Percentiles rank a stretch among this genome's conserved stretches.
phyloP scores from a whole-genome alignment of 2,888 invertebrate genomes.

The Macrophya annulata region DNA sequence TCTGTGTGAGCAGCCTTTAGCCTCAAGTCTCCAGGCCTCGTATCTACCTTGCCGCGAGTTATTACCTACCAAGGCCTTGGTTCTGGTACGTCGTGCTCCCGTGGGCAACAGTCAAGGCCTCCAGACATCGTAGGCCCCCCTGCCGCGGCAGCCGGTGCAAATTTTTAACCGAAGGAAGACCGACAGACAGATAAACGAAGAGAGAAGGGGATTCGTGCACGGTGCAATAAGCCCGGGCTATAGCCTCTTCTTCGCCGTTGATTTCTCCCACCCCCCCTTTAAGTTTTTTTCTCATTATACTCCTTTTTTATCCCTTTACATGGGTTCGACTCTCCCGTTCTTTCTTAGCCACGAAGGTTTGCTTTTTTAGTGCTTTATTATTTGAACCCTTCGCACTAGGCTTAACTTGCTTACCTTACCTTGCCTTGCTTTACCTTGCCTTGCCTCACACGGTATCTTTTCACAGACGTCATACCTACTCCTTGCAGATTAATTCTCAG shows the following conservation, averaged over 20 bases:
- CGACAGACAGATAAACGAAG: slow-evolving; percentile 56
- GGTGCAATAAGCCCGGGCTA: background rate
- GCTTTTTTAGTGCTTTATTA: slow-evolving; percentile 58
- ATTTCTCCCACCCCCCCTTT: slow-evolving; percentile 45
- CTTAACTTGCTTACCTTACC: slow-evolving; percentile 34
- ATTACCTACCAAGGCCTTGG: slow-evolving; percentile 50
- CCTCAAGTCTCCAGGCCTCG: slow-evolving; percentile 81
- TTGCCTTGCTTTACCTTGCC: slow-evolving; percentile 39
- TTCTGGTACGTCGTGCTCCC: slow-evolving; percentile 31
- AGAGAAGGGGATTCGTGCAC: slow-evolving; percentile 7
- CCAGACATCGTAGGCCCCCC: slow-evolving; percentile 71
- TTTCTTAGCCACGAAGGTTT: slow-evolving; percentile 51
- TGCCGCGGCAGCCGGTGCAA: slow-evolving; percentile 64
- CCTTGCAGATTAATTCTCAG: slow-evolving; percentile 53
- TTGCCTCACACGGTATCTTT: slow-evolving; percentile 45
- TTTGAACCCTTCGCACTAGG: slow-evolving; percentile 35
- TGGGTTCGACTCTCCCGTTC: slow-evolving; percentile 55
- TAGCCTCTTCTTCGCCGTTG: slow-evolving; percentile 56
- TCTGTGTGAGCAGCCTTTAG: slow-evolving; percentile 19
- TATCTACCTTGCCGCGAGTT: slow-evolving; percentile 84
- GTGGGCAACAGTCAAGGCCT: slow-evolving; percentile 70
- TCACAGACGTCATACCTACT: slow-evolving; percentile 33
- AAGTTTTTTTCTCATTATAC: slow-evolving; percentile 59
- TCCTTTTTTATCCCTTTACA: slow-evolving; percentile 62
- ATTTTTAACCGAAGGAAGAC: slow-evolving; percentile 59